Evolutionary conservation across 2,113 vertebrate species (phyloP).

Genomic region (Amia ocellicauda): DNA sequence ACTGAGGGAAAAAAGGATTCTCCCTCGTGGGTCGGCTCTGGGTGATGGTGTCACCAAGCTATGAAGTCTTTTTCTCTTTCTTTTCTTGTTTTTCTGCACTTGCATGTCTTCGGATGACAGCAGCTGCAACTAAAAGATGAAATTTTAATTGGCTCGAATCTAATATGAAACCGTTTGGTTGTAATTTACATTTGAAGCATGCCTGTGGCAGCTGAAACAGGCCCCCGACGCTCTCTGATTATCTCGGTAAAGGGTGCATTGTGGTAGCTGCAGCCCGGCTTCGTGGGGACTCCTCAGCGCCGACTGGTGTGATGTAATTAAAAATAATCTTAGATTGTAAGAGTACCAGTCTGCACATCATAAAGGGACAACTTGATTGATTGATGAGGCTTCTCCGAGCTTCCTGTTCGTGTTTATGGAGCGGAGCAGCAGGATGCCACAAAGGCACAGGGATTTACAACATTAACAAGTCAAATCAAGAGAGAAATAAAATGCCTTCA

Average conservation of each 20-base stretch:
- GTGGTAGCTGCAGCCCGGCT: constrained; percentile 38
- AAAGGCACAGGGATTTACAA: neutral
- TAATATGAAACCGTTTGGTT: constrained; percentile 76
- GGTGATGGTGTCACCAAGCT: constrained; percentile 45
- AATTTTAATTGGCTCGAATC: constrained; percentile 75
- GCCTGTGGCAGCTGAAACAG: constrained; percentile 76
- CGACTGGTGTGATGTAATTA: neutral
- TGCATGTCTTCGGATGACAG: constrained; percentile 46
- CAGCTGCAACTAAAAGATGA: constrained; percentile 72
- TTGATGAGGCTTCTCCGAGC: too few relatives aligned
- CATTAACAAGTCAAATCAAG: too few relatives aligned
- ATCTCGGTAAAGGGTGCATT: constrained; percentile 66
- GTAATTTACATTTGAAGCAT: constrained; percentile 81
- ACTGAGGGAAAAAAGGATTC: constrained; percentile 8
- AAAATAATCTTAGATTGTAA: neutral
- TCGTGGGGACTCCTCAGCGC: neutral
- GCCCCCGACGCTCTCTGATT: constrained; percentile 69
- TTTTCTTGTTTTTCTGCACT: constrained; percentile 39
- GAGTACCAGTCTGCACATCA: neutral
- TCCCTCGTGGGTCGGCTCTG: constrained; percentile 20
- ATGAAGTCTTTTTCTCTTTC: constrained; percentile 49
- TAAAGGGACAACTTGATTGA: too few relatives aligned
- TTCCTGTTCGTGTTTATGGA: neutral
- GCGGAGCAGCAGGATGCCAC: neutral
- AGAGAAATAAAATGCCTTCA: too few relatives aligned